phyloP scores from a whole-genome alignment of 2,888 invertebrate genomes.

The Caenorhabditis sp. region DNA sequence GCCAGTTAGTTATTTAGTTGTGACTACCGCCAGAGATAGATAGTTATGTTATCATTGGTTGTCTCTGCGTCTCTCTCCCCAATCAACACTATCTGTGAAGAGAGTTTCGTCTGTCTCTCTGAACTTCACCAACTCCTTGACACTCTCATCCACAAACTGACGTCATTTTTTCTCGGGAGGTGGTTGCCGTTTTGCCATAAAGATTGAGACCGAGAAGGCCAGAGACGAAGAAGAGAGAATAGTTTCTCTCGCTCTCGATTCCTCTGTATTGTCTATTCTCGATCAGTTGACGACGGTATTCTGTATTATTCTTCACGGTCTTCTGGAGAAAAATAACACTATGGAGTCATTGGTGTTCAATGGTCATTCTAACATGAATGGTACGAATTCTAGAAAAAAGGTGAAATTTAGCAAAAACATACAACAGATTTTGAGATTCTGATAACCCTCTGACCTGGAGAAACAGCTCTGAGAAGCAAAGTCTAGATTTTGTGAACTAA shows the following conservation, averaged over 20 bases:
- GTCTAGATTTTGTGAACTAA: too few species aligned
- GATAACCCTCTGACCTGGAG: not conserved
- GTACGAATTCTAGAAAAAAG: slow-evolving; percentile 15
- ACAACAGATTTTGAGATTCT: not conserved
- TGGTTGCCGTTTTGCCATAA: slow-evolving; percentile 7
- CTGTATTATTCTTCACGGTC: not conserved
- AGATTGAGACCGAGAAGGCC: slow-evolving; percentile 51
- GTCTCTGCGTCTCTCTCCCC: slow-evolving; percentile 16
- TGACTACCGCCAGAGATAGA: slow-evolving; percentile 20
- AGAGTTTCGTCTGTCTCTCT: slow-evolving; percentile 30
- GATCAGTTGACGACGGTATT: slow-evolving; percentile 27
- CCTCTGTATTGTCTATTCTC: not conserved
- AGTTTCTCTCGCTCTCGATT: slow-evolving; percentile 19
- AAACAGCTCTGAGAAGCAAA: too few species aligned
- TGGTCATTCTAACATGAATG: slow-evolving; percentile 45
- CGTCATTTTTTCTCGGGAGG: slow-evolving; percentile 53
- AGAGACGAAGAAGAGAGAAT: slow-evolving; percentile 43
- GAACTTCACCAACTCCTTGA: slow-evolving; percentile 11
- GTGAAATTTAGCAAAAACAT: slow-evolving; percentile 9
- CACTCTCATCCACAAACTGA: slow-evolving; percentile 41
- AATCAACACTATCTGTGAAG: slow-evolving; percentile 3
- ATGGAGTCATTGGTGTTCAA: slow-evolving; percentile 51
- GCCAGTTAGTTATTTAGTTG: slow-evolving; percentile 37
- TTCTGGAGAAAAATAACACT: slow-evolving; percentile 26
- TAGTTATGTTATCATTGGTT: slow-evolving; percentile 37